A percentile compares a stretch with the other conserved stretches of the same genome.
Evolutionary conservation across 2,888 invertebrate genomes (phyloP).

Genomic region (Synergus japonicus): DNA sequence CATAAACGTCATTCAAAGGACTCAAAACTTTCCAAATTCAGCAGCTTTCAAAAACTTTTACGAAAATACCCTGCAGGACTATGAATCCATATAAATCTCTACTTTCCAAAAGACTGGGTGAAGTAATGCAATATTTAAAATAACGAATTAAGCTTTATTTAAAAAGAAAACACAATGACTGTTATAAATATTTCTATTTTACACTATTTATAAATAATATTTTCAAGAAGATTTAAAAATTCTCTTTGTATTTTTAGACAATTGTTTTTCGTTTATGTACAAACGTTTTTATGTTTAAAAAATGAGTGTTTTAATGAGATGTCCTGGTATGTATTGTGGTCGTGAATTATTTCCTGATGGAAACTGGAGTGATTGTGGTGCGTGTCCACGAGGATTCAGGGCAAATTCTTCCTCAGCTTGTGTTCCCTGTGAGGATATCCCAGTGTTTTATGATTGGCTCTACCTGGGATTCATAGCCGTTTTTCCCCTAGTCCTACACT

Average conservation of each 20-base stretch:
- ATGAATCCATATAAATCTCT: not conserved
- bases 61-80: not conserved
- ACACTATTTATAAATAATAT: not conserved
- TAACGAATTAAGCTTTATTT: not conserved
- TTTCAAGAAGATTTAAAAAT: not conserved
- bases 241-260: not conserved
- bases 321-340: conserved; percentile 93
- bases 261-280: not conserved
- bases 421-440: conserved; percentile 85
- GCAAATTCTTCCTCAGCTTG: conserved; percentile 87
- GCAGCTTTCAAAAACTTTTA: not conserved
- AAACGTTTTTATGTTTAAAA: conserved; percentile 13
- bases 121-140: not conserved
- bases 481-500: conserved; percentile 91
- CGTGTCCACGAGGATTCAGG: conserved; percentile 90
- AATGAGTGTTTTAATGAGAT: conserved; percentile 74
- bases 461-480: conserved; percentile 96
- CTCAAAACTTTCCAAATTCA: not conserved
- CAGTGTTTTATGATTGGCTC: conserved; percentile 93
- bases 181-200: not conserved
- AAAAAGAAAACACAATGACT: not conserved
- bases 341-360: conserved; percentile 83
- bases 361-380: conserved; percentile 89
- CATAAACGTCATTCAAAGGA: not conserved
- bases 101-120: not conserved